Evolutionary conservation across 2,797 vertebrate species (phyloP).

Genomic region (Columba guinea): DNA sequence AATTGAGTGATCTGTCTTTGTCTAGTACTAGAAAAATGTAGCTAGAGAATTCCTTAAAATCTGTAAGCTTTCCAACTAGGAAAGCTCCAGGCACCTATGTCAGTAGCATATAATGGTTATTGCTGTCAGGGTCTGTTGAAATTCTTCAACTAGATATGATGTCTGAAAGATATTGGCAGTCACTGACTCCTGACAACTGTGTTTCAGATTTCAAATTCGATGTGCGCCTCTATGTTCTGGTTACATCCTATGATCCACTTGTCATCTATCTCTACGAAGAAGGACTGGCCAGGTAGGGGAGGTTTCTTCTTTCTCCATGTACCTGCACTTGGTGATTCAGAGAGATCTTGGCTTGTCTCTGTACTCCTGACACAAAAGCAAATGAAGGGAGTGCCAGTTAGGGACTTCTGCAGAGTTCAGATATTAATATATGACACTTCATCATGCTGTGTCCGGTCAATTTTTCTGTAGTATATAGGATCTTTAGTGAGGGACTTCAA

Average conservation of each 20-base stretch:
- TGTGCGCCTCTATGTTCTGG: conserved; percentile 92
- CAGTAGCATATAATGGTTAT: not conserved
- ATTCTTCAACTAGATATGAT: not conserved
- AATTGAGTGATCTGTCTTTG: not conserved
- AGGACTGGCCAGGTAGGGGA: conserved; percentile 89
- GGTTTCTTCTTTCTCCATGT: not conserved
- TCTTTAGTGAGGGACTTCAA: not conserved
- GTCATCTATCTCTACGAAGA: conserved; percentile 96
- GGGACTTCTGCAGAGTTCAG: not conserved
- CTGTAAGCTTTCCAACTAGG: not conserved
- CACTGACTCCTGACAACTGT: not conserved
- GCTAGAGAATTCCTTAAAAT: not conserved
- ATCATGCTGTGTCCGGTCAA: not conserved
- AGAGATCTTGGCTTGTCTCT: not conserved
- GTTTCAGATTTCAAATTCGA: conserved; percentile 97
- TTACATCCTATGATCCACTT: conserved; percentile 95
- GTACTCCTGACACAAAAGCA: not conserved
- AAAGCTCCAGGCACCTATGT: not conserved
- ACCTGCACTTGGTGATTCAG: not conserved
- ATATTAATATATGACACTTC: not conserved
- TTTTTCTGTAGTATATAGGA: not conserved
- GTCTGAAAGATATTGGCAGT: not conserved
- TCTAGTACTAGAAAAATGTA: not conserved
- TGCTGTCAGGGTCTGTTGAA: not conserved
- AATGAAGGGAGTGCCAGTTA: not conserved